Evolutionary conservation across 2,797 vertebrate genomes (phyloP), one percentile per base, ranked within the genome.

Genomic region (Podargus strigoides): DNA sequence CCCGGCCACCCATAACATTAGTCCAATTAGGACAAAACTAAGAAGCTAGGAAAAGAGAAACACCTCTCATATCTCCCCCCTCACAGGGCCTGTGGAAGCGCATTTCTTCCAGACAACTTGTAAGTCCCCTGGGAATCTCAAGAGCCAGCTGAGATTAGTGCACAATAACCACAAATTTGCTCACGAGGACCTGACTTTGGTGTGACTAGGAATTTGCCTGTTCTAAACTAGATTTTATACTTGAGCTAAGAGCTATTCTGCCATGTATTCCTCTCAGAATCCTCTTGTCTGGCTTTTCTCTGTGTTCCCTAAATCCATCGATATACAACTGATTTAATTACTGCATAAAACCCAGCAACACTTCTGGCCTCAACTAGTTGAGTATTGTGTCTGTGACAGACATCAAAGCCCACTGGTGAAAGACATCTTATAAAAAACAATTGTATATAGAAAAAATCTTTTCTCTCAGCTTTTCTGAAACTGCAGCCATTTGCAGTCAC

Each of bases 11-110:
- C 82, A 17, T 47, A 86, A 22, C 42, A 91, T 90, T 81, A 46
- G 14, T 27, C 69, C 82, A 96, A 84, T 96, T 94, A 95, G 55
- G 55, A 62, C 66, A 93, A 81, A 93, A 73, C 12, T 41, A 62
- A 87, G 66, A 23, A 69, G 55, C 68, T 27, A 56, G 47, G 66
- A 76, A 66, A 94, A 89, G 28, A 89, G 82, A 93, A 93, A 93
- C 74, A 79, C 28, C 41, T 92, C 84, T 75, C 60, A 4, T 36
- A 39, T 39, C 41, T 49, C 23, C 50, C 39, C 18, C 14, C 13
- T 69, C 46, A 12, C 17, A 59, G 42, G 53, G 34, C 6, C 2
- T 0, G 8, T 85, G 56, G 62, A 80, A 87, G 49, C 64, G 36
- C 18, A 23, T 66, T 79, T 75, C 58, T 89, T 82, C 52, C 34